Base-by-base conservation (phyloP, 2,797 vertebrate species). In the Rachycentron canadum region DNA sequence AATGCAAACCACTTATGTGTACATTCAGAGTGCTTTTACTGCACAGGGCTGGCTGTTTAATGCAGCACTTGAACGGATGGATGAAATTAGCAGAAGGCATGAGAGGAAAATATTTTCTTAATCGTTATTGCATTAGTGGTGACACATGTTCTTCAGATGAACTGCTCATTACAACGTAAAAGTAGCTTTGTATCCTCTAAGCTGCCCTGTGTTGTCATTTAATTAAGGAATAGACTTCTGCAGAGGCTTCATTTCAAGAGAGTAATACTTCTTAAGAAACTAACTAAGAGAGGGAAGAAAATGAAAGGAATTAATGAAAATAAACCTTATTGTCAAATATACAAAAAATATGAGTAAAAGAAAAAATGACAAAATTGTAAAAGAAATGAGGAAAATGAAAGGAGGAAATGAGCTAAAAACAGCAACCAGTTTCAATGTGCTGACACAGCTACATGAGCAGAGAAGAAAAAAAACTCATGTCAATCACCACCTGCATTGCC, bases 21-120 rank as follows among this genome's bases (percentile, higher is more conserved):
- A 53, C 21, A 58, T 72, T 84, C 56, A 23, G 36, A 63, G 55
- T 61, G 47, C 13, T 73, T 65, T 69, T 23, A 53, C 60, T 70
- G 47, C 69, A 38, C 2, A 1, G 2, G 69, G 23, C 38, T 38
- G 43, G n/a, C 72, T 68, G 60, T 55, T 63, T 68, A 70, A 73
- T 52, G 68, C 64, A 45, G 43, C 41, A 34, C 28, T 68, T 69
- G 13, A 66, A 79, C 14, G 5, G 30, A 75, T 40, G 63, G 25
- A 60, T 36, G 49, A 63, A 64, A 69, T 66, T 13, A 83, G 34
- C 43, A 63, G 17, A 73, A 11, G 19, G 13, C 41, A 56, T 4
- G 16, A 72, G 32, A 73, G 26, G 38, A 69, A 70, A 62, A 52
- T 56, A 13, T 40, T 77, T 67, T 66, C 30, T 14, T 28, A 75